A percentile compares a stretch with the other conserved stretches of the same genome.
These are phyloP conservation scores for Adelosebastes latens DNA, from an alignment of 2,797 vertebrate species.

Conservation along the genomic window DNA sequence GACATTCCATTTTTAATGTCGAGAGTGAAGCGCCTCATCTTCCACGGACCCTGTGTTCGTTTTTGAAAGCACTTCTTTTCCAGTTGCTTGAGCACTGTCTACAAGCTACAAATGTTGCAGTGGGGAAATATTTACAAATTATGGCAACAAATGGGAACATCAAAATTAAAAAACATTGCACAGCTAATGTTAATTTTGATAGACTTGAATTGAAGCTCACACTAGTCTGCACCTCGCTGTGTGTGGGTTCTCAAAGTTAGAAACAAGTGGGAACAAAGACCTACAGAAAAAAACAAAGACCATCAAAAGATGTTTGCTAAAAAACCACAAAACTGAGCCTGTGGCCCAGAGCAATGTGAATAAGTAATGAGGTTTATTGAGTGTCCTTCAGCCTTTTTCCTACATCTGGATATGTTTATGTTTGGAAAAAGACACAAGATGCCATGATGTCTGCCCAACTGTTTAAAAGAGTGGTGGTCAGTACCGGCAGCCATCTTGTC, in stretches of 20 bases:
- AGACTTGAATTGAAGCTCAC: not conserved
- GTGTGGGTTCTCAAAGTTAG: not conserved
- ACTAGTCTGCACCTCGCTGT: not conserved
- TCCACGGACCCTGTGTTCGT: conserved; percentile 1
- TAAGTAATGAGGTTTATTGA: not conserved
- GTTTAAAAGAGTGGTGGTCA: not conserved
- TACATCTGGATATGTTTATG: conserved; percentile 28
- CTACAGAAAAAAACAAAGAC: not conserved
- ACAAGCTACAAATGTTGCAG: not conserved
- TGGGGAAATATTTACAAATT: not conserved
- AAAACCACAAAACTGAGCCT: not conserved
- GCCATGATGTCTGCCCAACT: not conserved
- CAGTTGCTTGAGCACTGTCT: not conserved
- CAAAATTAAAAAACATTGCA: not conserved
- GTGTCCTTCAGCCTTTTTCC: not conserved
- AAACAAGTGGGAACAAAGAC: not conserved
- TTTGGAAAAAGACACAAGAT: conserved; percentile 2
- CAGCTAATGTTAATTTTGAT: not conserved
- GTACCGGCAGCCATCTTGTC: not conserved
- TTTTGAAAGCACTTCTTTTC: conserved; percentile 34
- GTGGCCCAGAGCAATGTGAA: not conserved
- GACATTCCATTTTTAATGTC: conserved; percentile 34
- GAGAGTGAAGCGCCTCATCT: conserved; percentile 13
- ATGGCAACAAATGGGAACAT: not conserved
- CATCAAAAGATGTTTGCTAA: not conserved